Percentiles rank a stretch among this genome's conserved stretches.
Evolutionary conservation across 1,140 invertebrate genomes (phyloP).

Genomic region (Acromyrmex charruanus): DNA sequence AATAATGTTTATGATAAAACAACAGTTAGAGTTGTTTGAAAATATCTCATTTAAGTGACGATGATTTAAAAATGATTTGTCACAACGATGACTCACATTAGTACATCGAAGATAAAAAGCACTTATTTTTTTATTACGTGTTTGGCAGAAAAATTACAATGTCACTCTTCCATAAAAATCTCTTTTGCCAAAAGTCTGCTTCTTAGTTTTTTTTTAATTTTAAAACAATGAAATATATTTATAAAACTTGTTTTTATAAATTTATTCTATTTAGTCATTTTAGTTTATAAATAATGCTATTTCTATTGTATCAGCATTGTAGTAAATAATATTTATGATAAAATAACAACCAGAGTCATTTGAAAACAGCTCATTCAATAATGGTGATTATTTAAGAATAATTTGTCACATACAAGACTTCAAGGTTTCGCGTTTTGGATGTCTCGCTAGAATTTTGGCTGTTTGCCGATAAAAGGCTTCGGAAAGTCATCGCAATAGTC

Average conservation of each 20-base stretch:
- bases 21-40: not conserved
- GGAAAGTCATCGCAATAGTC: not conserved
- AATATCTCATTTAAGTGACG: not conserved
- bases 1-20: slow-evolving; percentile 5
- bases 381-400: not conserved
- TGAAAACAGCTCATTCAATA: not conserved
- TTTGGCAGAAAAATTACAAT: not conserved
- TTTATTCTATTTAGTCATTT: not conserved
- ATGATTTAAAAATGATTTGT: slow-evolving; percentile 7
- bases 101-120: slow-evolving; percentile 13
- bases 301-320: not conserved
- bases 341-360: not conserved
- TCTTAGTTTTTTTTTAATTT: not conserved
- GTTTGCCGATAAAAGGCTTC: not conserved
- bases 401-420: slow-evolving; percentile 3
- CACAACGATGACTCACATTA: not conserved
- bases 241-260: slow-evolving; percentile 3
- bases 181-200: not conserved
- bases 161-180: not conserved
- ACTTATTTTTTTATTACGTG: not conserved
- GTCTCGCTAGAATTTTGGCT: slow-evolving; percentile 12
- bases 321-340: not conserved
- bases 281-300: not conserved
- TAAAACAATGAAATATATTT: not conserved
- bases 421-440: not conserved